Conservation (phyloP, 2,888 invertebrate species). For the Heteromurus nitidus region DNA sequence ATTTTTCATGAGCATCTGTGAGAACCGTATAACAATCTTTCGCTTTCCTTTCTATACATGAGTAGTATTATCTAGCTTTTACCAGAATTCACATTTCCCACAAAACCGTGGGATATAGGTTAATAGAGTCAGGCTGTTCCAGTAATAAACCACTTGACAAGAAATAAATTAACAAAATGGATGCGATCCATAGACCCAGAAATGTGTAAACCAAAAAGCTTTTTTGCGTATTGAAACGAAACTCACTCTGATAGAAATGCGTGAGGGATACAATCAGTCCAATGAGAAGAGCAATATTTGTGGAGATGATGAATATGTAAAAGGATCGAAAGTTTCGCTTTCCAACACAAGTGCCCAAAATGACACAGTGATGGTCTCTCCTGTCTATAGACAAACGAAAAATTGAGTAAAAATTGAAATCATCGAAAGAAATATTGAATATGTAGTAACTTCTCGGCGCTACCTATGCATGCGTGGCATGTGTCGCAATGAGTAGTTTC, state of each 20-base stretch:
- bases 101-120: conserved; percentile 62
- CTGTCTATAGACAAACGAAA: conserved; percentile 33
- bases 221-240: no score
- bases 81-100: not conserved
- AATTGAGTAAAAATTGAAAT: not conserved
- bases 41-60: no score
- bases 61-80: no score
- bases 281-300: conserved; percentile 15
- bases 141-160: conserved; percentile 22
- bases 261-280: conserved; percentile 21
- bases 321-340: conserved; percentile 49
- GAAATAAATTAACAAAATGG: conserved; percentile 10
- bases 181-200: not conserved
- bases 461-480: conserved; percentile 41
- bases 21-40: no score
- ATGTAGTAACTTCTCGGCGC: no score
- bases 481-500: conserved; percentile 8
- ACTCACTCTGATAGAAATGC: conserved; percentile 48
- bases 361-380: conserved; percentile 42
- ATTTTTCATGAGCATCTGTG: conserved; percentile 46
- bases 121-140: conserved; percentile 32
- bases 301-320: conserved; percentile 26
- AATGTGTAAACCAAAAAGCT: not conserved
- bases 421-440: not conserved
- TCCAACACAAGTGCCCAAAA: conserved; percentile 59